Base-by-base conservation (phyloP, 1,140 invertebrate genomes). In the Saxidomus purpurata region DNA sequence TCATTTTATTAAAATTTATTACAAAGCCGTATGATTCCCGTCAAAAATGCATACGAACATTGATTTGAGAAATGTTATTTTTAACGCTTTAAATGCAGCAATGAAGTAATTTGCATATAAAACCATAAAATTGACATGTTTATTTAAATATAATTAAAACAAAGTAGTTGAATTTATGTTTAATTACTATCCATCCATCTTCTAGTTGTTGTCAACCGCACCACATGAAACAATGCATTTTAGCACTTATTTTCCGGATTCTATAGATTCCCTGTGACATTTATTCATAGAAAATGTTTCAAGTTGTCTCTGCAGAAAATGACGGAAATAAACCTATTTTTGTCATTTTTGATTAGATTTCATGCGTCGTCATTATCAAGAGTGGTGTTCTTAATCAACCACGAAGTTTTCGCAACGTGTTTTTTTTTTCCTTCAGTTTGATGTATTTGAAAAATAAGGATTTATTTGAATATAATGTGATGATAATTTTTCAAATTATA, bases 121-220 rank as follows among this genome's bases (percentile, higher is more conserved):
- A 79, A 43, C 55, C n/a, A 77, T 79, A 52, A 79, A 79, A 79
- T 79, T 79, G 76, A 79, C 76, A 79, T 9, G 17, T 79, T 79
- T 79, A 79, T 79, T 49, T 52, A 55, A 79, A 79, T 79, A 79
- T 79, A 79, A 79, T 79, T 79, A 79, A 79, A 79, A 79, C 76
- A 79, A 79, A 79, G 47, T 79, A 49, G 76, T 55, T 79, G 25
- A 79, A 79, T 79, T 79, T 79, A 79, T 79, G 49, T 79, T 52
- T n/a, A 79, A 55, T 36, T 79, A 36, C 47, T 0, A 19, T 3
- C 22, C 47, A 79, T 79, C 28, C 47, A 34, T 79, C 76, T 25
- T 79, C 19, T 55, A 34, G n/a, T 28, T 2, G 13, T 36, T 31
- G 43, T 34, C 25, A 52, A 52, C 13, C 13, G 36, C 19, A 25